Base-by-base conservation (phyloP, 2,888 invertebrate genomes). In the Tortricodes alternella region DNA sequence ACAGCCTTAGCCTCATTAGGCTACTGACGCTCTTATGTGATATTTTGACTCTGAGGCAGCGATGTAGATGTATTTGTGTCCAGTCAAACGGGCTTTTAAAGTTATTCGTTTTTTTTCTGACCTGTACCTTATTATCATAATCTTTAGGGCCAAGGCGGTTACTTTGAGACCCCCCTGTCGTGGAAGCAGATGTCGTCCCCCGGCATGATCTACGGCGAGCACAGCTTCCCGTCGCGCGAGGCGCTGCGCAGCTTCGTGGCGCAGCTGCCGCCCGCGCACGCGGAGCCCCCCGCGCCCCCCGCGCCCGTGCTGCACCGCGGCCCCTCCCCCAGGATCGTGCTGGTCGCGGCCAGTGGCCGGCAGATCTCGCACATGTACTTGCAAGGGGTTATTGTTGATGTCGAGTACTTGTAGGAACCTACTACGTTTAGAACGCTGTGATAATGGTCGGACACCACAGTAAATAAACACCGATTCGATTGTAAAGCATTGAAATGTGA, bases 111-210 rank as follows among this genome's bases (percentile, higher is more conserved):
- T n/a, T n/a, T n/a, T n/a, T n/a, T n/a, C n/a, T n/a, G n/a, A n/a
- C n/a, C n/a, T n/a, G n/a, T n/a, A n/a, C n/a, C n/a, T n/a, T n/a
- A n/a, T 3, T 4, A 13, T 15, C 19, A 38, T 13, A 16, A 4
- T 11, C 34, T 15, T 0, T 73, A 89, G 86, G 87, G 89, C n/a
- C 80, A 80, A 34, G 85, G 89, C 53, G 90, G 90, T 0, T 90
- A 88, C 77, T 88, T 90, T 74, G 81, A 82, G 49, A 89, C 86
- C 0, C 41, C 73, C 0, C 55, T 66, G 1, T 66, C 78, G 0
- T 90, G 90, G 90, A 55, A 62, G 34, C 52, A 68, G 0, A 8
- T 76, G 0, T 62, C 76, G 0, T 74, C 67, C 1, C 72, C 73
- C 0, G 53, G 62, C 8, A 23, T 63, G 3, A 52, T 81, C 9